These are phyloP conservation scores for Empis stercorea DNA, from an alignment of 2,888 invertebrate genomes.

Conservation along the genomic window DNA sequence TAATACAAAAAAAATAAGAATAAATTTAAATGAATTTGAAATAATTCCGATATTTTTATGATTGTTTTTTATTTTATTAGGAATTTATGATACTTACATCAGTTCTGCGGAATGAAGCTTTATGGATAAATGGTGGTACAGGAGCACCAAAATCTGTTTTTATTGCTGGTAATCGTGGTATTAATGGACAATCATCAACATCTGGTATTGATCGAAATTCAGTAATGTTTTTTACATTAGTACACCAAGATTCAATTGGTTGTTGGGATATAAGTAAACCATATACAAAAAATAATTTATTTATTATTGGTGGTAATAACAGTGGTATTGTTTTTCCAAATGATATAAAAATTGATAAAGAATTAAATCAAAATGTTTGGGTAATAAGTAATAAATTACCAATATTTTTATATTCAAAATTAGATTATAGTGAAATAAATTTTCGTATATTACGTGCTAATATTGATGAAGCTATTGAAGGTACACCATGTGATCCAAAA, in stretches of 20 bases:
- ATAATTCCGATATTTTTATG: neutral
- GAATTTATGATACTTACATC: slow-evolving; percentile 62
- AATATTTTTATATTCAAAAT: slow-evolving; percentile 51
- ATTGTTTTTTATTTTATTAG: slow-evolving; percentile 16
- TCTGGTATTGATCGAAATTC: slow-evolving; percentile 54
- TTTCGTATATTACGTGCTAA: slow-evolving; percentile 59
- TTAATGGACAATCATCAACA: slow-evolving; percentile 56
- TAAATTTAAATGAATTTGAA: neutral
- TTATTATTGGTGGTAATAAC: slow-evolving; percentile 45
- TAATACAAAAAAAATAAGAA: slow-evolving; percentile 13
- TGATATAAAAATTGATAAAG: slow-evolving; percentile 64
- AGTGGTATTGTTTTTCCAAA: slow-evolving; percentile 49
- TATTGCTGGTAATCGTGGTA: slow-evolving; percentile 41
- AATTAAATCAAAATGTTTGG: slow-evolving; percentile 54
- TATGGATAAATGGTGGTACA: slow-evolving; percentile 30
- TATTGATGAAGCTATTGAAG: slow-evolving; percentile 47
- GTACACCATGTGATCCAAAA: slow-evolving; percentile 57
- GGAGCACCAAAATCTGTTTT: slow-evolving; percentile 26
- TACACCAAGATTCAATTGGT: slow-evolving; percentile 59
- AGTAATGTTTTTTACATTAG: slow-evolving; percentile 67
- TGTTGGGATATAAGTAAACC: slow-evolving; percentile 69
- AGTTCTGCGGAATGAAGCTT: slow-evolving; percentile 47
- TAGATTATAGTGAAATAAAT: slow-evolving; percentile 53
- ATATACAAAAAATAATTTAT: slow-evolving; percentile 48
- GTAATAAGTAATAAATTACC: slow-evolving; percentile 63